Conservation (phyloP, 2,888 invertebrate genomes). For the Drosophila eohydei region DNA sequence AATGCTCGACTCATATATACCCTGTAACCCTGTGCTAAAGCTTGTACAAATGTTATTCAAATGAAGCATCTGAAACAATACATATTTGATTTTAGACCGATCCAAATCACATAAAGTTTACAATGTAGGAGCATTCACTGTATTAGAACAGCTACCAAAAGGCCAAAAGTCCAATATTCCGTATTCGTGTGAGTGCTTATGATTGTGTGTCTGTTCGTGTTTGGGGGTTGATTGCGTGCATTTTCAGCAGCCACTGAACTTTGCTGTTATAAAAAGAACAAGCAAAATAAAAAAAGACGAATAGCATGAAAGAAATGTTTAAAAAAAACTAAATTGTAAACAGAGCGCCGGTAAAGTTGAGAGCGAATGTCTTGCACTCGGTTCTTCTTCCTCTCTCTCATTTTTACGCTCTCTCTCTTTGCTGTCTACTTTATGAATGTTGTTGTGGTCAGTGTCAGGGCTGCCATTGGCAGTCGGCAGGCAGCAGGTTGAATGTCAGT, state of each 20-base stretch:
- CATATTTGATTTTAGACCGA: neutral
- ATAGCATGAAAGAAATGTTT: constrained; percentile 17
- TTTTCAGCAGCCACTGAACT: constrained; percentile 67
- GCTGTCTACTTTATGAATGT: constrained; percentile 43
- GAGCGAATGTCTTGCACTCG: constrained; percentile 57
- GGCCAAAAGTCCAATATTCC: constrained; percentile 11
- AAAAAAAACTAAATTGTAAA: constrained; percentile 62
- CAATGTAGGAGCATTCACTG: constrained; percentile 12
- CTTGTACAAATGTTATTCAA: neutral
- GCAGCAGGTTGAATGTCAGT: constrained; percentile 38
- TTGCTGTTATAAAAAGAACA: constrained; percentile 45
- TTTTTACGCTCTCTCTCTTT: constrained; percentile 2
- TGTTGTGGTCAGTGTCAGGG: constrained; percentile 78
- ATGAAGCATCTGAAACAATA: neutral
- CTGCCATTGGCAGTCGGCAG: constrained; percentile 38
- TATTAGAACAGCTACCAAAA: constrained; percentile 59
- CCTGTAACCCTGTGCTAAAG: no score
- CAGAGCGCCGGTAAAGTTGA: constrained; percentile 65
- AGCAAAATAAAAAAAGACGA: constrained; percentile 34
- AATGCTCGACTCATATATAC: neutral
- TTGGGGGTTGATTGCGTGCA: constrained; percentile 60
- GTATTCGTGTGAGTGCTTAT: neutral
- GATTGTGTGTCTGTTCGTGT: constrained; percentile 1
- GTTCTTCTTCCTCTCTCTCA: constrained; percentile 17
- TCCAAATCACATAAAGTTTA: neutral